A percentile compares a stretch with the other conserved stretches of the same genome.
Evolutionary conservation across 2,888 invertebrate species (phyloP).

Genomic region (Lycia hirtaria): DNA sequence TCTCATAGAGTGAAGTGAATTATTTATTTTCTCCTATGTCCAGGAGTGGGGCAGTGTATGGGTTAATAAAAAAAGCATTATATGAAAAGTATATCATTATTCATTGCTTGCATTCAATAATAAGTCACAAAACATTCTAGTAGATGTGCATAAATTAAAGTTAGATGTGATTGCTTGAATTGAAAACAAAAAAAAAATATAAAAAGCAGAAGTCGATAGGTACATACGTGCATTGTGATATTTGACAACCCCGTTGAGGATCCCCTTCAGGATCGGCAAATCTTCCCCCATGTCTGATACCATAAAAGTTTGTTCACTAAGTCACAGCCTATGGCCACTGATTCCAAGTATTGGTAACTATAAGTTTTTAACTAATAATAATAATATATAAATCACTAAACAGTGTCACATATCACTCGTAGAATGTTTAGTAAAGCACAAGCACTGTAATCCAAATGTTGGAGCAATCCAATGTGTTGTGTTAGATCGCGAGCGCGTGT

Average conservation of each 20-base stretch:
- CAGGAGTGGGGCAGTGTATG: no score
- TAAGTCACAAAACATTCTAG: no score
- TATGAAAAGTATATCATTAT: no score
- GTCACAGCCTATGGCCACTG: slow-evolving; percentile 83
- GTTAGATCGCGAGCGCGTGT: slow-evolving; percentile 60
- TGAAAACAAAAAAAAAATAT: slow-evolving; percentile 17
- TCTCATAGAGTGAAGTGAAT: no score
- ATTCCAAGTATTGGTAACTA: slow-evolving; percentile 79
- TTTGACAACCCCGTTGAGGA: slow-evolving; percentile 95
- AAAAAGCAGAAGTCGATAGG: no score
- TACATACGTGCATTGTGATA: slow-evolving; percentile 97
- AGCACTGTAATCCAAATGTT: slow-evolving; percentile 77
- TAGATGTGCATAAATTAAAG: not conserved
- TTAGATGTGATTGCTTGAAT: not conserved
- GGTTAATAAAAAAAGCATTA: no score
- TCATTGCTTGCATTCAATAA: no score
- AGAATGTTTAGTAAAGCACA: slow-evolving; percentile 55
- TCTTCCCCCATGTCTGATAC: slow-evolving; percentile 93
- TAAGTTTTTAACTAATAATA: slow-evolving; percentile 63
- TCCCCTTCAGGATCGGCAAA: slow-evolving; percentile 95
- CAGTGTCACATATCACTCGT: slow-evolving; percentile 72
- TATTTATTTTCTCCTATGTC: no score
- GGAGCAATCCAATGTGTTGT: slow-evolving; percentile 66
- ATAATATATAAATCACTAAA: slow-evolving; percentile 58
- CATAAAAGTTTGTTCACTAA: slow-evolving; percentile 78